These are phyloP conservation scores for Xylota segnis DNA, from an alignment of 2,888 invertebrate genomes.

Conservation along the genomic window DNA sequence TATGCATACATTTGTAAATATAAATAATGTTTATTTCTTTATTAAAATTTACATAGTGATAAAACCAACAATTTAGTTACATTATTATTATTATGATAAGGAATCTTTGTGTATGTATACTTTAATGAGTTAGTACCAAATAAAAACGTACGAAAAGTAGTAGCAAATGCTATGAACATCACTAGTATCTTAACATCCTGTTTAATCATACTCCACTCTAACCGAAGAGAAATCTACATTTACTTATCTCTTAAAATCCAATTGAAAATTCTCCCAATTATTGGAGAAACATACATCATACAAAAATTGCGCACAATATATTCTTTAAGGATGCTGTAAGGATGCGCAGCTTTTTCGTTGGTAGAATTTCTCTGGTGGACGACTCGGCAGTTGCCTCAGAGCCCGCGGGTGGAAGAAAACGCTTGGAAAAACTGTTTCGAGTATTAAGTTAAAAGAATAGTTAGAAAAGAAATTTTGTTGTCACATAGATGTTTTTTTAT, in stretches of 20 bases:
- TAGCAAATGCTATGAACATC: background rate
- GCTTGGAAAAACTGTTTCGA: conserved; percentile 84
- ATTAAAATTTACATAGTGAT: no score
- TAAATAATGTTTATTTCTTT: no score
- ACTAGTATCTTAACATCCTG: no score
- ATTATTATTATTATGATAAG: no score
- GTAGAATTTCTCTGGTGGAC: conserved; percentile 18
- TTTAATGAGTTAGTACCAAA: background rate
- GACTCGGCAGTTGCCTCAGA: conserved; percentile 84
- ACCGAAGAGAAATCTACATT: conserved; percentile 16
- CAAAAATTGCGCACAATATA: conserved; percentile 60
- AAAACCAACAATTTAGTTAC: no score
- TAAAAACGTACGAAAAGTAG: background rate
- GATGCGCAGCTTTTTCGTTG: conserved; percentile 72
- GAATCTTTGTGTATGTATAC: no score
- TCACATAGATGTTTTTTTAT: conserved; percentile 28
- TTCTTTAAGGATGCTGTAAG: conserved; percentile 24
- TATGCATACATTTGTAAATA: no score
- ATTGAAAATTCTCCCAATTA: conserved; percentile 17
- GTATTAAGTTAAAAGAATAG: conserved; percentile 41
- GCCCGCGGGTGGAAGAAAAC: conserved; percentile 85
- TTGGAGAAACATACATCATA: conserved; percentile 22
- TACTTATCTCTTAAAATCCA: conserved; percentile 35
- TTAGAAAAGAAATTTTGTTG: conserved; percentile 26
- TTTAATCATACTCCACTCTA: background rate